Percentiles rank a stretch among this genome's conserved stretches.
Conservation (phyloP, 2,888 invertebrate genomes). For the Cerastoderma edule region DNA sequence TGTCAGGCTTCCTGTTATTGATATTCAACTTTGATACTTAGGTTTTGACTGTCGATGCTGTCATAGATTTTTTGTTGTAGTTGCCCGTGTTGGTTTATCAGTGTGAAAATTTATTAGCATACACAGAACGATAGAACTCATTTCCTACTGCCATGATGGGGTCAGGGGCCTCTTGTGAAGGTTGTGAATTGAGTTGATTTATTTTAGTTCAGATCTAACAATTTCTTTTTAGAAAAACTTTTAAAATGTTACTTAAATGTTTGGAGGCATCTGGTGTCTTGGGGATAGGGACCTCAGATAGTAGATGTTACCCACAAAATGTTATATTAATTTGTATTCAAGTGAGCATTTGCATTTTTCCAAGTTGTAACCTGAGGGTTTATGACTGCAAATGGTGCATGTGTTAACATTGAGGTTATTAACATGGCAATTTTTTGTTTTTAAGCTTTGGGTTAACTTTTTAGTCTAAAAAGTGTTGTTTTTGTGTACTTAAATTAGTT, state of each 20-base stretch:
- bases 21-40: not conserved
- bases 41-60: not conserved
- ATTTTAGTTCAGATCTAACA: not conserved
- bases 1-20: constrained; percentile 6
- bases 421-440: too few relatives aligned
- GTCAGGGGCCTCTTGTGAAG: constrained; percentile 1
- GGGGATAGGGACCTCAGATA: constrained; percentile 14
- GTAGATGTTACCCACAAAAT: too few relatives aligned
- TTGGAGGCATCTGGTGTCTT: too few relatives aligned
- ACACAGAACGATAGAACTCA: not conserved
- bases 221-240: not conserved
- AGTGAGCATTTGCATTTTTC: too few relatives aligned
- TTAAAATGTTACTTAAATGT: not conserved
- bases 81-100: not conserved
- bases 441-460: too few relatives aligned
- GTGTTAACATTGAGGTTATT: too few relatives aligned
- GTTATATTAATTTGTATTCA: too few relatives aligned
- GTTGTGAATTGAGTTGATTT: not conserved
- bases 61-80: not conserved
- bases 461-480: too few relatives aligned
- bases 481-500: too few relatives aligned
- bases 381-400: too few relatives aligned
- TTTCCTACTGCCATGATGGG: not conserved
- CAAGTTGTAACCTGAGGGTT: too few relatives aligned
- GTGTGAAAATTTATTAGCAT: not conserved